Evolutionary conservation across 2,113 vertebrate genomes (phyloP).

Genomic region (Coracopsis vasa): DNA sequence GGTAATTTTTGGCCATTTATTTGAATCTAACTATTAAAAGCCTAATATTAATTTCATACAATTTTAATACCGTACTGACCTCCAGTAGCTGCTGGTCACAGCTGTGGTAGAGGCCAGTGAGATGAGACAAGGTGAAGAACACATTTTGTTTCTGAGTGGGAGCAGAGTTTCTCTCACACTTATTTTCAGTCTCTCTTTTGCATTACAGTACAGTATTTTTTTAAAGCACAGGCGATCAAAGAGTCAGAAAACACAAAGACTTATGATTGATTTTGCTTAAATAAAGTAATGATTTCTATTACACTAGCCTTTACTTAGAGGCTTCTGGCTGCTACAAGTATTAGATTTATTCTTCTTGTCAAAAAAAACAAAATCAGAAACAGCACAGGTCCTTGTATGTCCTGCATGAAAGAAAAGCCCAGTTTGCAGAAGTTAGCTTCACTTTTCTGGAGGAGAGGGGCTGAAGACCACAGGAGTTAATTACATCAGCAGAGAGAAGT

Average conservation of each 20-base stretch:
- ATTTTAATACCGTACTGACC: neutral
- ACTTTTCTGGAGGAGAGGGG: neutral
- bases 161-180: conserved; percentile 57
- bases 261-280: conserved; percentile 72
- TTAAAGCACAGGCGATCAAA: conserved; percentile 63
- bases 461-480: neutral
- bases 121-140: neutral
- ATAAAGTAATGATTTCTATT: conserved; percentile 69
- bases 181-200: conserved; percentile 59
- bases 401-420: neutral
- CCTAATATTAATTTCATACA: neutral
- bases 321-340: conserved; percentile 58
- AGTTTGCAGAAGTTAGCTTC: conserved; percentile 32
- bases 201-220: conserved; percentile 20
- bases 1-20: neutral
- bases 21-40: neutral
- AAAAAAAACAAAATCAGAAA: conserved; percentile 45
- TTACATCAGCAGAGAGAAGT: neutral
- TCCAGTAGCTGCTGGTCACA: neutral
- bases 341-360: conserved; percentile 61
- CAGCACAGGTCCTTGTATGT: neutral
- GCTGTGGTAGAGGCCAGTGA: neutral
- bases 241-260: conserved; percentile 70
- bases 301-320: conserved; percentile 65
- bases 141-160: conserved; percentile 46